Base-by-base conservation (phyloP, 2,888 invertebrate species). In the Caenorhabditis auriculariae region DNA sequence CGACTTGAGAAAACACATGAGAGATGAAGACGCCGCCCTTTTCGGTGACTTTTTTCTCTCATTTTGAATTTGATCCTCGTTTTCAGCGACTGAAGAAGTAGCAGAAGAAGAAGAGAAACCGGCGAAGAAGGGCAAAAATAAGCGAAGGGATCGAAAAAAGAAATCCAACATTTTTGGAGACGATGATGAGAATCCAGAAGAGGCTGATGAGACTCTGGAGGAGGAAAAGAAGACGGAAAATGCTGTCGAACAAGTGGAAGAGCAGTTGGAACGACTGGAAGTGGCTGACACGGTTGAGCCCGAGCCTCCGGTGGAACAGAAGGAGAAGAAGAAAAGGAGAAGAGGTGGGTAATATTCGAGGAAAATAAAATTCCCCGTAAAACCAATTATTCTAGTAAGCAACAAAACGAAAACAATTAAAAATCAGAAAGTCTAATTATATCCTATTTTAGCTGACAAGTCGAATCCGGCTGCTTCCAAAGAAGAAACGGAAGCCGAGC, bases 1-100 rank as follows among this genome's bases (percentile, higher is more conserved):
- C 3, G 72, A 82, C 21, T 60, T 85, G 39, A 81, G 76, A 59
- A 77, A 78, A 29, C 81, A 84, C 61, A 80, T 85, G 82, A 76
- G 76, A 47, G 80, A 82, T 43, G 84, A 84, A 38, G 80, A 80
- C 52, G 58, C 63, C 3, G 60, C 56, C 6, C 52, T 79, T 9
- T 69, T 78, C 42, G 65, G 56, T 43, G 47, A 51, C 26, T 44
- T 37, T 24, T 6, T 12, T 32, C n/a, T 9, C 9, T 32, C 9
- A 32, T 12, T n/a, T 41, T 7, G n/a, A 43, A 43, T 17, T 5
- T 21, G 23, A 15, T 49, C n/a, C 6, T 32, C 12, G 15, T 5
- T 17, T 48, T 7, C 38, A 46, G 39, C 28, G 12, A 12, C 39
- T 17, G 27, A 50, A 27, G 21, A 42, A 42, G 4, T 19, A 12